Conservation (phyloP, 64 coral and sea anemone genomes). For the Dendrophyllia cribrosa region DNA sequence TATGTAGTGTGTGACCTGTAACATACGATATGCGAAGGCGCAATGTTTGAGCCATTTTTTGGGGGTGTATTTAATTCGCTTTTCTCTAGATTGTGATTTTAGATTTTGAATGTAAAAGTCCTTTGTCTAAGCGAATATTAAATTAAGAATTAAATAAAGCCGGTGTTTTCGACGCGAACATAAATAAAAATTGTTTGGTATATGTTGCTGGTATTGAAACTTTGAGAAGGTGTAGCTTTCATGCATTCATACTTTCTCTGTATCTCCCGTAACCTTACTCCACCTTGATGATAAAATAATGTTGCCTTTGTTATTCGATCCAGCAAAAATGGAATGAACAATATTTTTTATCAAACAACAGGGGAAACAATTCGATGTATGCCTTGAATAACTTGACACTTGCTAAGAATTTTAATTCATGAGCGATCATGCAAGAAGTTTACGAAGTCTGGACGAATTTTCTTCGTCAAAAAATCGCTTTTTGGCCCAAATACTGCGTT, state of each 20-base stretch:
- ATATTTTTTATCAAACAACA: constrained; percentile 43
- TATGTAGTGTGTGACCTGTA: too few species aligned
- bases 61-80: neutral
- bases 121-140: constrained; percentile 37
- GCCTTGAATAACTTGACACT: constrained; percentile 46
- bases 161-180: constrained; percentile 10
- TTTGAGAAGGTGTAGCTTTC: neutral
- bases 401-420: constrained; percentile 47
- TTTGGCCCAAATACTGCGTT: neutral
- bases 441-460: constrained; percentile 10
- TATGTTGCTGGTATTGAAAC: neutral
- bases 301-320: constrained; percentile 19
- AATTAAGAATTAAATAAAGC: constrained; percentile 50
- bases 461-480: neutral
- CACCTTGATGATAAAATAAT: neutral
- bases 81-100: constrained; percentile 11
- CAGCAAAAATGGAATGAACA: constrained; percentile 18
- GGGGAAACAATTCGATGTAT: constrained; percentile 43
- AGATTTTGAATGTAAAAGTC: constrained; percentile 8
- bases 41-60: neutral
- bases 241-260: neutral
- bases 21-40: too few species aligned
- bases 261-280: neutral
- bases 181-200: constrained; percentile 7
- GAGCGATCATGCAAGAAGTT: constrained; percentile 26